phyloP scores from a whole-genome alignment of 2,113 vertebrate genomes.

The Isurus oxyrinchus region DNA sequence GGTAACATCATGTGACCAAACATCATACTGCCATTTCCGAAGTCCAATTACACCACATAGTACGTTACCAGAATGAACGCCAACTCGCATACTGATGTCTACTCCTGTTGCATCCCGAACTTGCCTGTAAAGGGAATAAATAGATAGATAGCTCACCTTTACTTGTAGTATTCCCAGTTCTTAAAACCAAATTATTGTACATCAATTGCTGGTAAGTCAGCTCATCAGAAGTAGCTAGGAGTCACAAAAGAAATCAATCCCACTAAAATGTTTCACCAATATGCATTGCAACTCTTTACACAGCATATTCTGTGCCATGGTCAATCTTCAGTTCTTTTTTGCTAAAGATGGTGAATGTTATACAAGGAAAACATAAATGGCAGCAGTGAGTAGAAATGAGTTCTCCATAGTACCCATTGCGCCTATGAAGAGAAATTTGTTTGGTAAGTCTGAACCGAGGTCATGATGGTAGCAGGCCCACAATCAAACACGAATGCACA shows the following conservation, averaged over 20 bases:
- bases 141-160: not conserved
- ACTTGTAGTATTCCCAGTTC: not conserved
- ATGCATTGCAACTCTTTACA: not conserved
- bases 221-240: not conserved
- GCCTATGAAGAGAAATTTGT: not conserved
- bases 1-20: slow-evolving; percentile 98
- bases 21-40: slow-evolving; percentile 96
- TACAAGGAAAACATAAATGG: not conserved
- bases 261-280: not conserved
- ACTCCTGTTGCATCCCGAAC: slow-evolving; percentile 90
- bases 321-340: not conserved
- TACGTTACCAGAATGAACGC: slow-evolving; percentile 93
- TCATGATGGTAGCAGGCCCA: not conserved
- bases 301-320: no score
- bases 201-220: not conserved
- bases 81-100: slow-evolving; percentile 96
- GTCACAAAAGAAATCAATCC: not conserved
- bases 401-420: not conserved
- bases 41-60: slow-evolving; percentile 93
- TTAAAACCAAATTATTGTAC: not conserved
- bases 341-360: not conserved
- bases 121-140: slow-evolving; percentile 59
- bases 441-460: not conserved
- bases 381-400: not conserved
- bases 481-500: not conserved